Base-by-base conservation (phyloP, 35 echinoderm and acorn worm species). In the Apostichopus californicus region DNA sequence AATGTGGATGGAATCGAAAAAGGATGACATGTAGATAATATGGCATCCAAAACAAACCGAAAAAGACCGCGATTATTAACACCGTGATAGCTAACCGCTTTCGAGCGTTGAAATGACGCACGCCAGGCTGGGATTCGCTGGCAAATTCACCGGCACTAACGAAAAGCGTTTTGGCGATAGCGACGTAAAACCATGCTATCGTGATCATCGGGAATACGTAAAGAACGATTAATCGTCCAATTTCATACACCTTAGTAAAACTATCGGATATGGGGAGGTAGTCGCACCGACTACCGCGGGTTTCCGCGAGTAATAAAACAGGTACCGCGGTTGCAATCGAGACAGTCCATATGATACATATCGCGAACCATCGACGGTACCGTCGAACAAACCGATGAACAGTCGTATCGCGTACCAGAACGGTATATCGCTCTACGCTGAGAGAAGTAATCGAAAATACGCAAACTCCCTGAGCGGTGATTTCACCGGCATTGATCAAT, bases 71-170 rank as follows among this genome's bases (percentile, higher is more conserved):
- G 17, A 96, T 87, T 13, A 94, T 46, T 56, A 96, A 93, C n/a
- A 96, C 90, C 52, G 82, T 96, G 77, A 96, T 60, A 24, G 95
- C 92, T 17, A 94, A 90, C 15, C 95, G 89, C 58, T 93, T 91
- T 4, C 95, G 88, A 22, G 95, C 95, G 5, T 59, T 80, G 61
- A 96, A 96, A 56, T 96, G 95, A 9, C 93, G 89, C 25, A 93
- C 95, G 57, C 95, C 95, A 5, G 95, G 95, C 86, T 96, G 95
- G 6, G 68, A 93, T 58, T 96, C 95, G 63, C 90, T 81, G 9
- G 70, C 80, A 78, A 96, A 96, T 61, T 83, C 78, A n/a, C 91
- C 89, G 20, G 90, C 92, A 77, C 95, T 96, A 4, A 78, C 66
- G 46, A 96, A 87, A 5, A 96, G 90, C 20, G 93, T 91, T 13